Evolutionary conservation across 2,888 invertebrate genomes (phyloP), one percentile per base, ranked within the genome.

Genomic region (Eugnorisma glareosa): DNA sequence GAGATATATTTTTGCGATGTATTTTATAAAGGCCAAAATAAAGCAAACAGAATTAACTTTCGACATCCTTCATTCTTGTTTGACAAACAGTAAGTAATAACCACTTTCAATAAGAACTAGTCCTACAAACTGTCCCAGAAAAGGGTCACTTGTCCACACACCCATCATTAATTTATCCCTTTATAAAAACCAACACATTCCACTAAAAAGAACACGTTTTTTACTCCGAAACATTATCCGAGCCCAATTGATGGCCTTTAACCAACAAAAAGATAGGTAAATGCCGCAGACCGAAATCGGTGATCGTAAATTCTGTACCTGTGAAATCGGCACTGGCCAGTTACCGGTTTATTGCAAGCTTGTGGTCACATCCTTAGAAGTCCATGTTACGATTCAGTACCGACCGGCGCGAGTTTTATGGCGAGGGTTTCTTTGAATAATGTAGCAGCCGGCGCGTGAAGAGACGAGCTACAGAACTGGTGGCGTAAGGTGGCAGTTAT

Each of bases 351-450:
- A 92, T 89, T 86, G 89, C 83, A 86, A 88, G 86, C 89, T 88
- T 91, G 92, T 91, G 91, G 91, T 89, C 90, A 88, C 90, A 89
- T 85, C 91, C 90, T 91, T 91, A 89, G 86, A 77, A 79, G 85
- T 83, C 77, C 73, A 79, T 85, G 89, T 89, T 90, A 92, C 93
- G 91, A 93, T 92, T 91, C 92, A 92, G 90, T 90, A 88, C 89
- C 90, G 90, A 90, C 89, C 90, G 90, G 90, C 88, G 89, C 89
- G 90, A 93, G 89, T 93, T 94, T 94, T 94, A 93, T 93, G 91
- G 92, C 89, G 88, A 89, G 90, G 93, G 91, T 93, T 92, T 93
- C 93, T 93, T 93, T 94, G 94, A 94, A 94, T 94, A 93, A 94
- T 94, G 94, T 91, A 94, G 91, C 89, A 94, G 93, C 90, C 90